Base-by-base conservation (phyloP, 1,140 invertebrate genomes). In the Araneus ventricosus region DNA sequence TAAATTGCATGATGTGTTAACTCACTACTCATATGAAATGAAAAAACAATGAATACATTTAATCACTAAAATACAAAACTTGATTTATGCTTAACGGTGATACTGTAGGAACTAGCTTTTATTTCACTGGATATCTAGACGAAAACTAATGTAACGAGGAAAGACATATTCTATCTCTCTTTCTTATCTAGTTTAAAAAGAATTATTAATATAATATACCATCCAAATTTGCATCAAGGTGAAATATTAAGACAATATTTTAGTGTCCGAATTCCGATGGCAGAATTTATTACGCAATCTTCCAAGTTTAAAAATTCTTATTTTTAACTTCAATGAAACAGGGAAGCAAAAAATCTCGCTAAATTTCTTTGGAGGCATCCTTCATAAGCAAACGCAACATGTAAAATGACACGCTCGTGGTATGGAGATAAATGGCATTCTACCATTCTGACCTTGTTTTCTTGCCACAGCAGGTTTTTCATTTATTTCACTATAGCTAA, bases 171-270 rank as follows among this genome's bases (percentile, higher is more conserved):
- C 24, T n/a, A 1, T 63, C 24, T 7, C 20, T 34, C 20, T 75
- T 20, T 5, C 20, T 20, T 37, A n/a, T 75, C 37, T 20, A 37
- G 30, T 75, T n/a, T 75, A 6, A 37, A 75, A 34, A 52, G 45
- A 17, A 52, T 52, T 52, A 52, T 88, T 67, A 88, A 67, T 67
- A 10, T 14, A 52, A 41, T 70, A 88, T 45, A 24, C 24, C 22
- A 39, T 70, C 22, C 34, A 34, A 45, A 70, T 59, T 88, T 61
- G 61, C 24, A 88, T 88, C 34, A 41, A 70, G 24, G 4, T 61
- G 41, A 88, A 45, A 88, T 88, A 88, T 88, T 88, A 67, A 88
- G 70, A 37, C 27, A 70, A 88, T 70, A 88, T 70, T 88, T 88
- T 37, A 88, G 10, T 41, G 86, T 88, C 86, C 41, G 20, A 86